These are phyloP conservation scores for Poeciliopsis gracilis DNA, from an alignment of 2,797 vertebrate species.

Conservation along the genomic window DNA sequence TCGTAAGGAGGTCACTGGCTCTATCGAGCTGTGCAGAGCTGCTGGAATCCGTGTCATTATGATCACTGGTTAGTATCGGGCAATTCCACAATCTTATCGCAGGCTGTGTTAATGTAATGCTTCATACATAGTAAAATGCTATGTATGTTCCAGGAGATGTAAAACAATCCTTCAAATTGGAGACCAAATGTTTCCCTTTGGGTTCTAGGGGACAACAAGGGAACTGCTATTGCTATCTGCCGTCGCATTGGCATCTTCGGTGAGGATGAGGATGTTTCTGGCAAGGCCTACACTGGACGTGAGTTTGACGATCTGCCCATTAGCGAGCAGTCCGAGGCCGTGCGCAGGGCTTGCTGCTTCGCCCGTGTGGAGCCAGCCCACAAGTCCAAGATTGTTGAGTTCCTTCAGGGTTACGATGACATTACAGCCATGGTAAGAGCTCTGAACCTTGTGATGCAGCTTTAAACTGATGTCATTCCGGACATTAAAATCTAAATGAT, in stretches of 20 bases:
- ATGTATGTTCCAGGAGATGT: too few relatives aligned
- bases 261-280: slow-evolving; percentile 86
- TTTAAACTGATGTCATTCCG: background rate
- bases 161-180: too few relatives aligned
- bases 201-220: slow-evolving; percentile 88
- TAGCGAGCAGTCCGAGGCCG: slow-evolving; percentile 71
- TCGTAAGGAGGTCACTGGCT: slow-evolving; percentile 89
- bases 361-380: slow-evolving; percentile 92
- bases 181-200: too few relatives aligned
- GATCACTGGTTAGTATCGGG: slow-evolving; percentile 85
- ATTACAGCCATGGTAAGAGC: slow-evolving; percentile 93
- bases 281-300: slow-evolving; percentile 88
- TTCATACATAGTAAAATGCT: too few relatives aligned
- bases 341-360: slow-evolving; percentile 88
- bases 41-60: slow-evolving; percentile 95
- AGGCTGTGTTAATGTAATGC: slow-evolving; percentile 78
- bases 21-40: slow-evolving; percentile 88
- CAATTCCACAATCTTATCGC: slow-evolving; percentile 83
- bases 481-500: background rate
- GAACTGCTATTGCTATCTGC: slow-evolving; percentile 94
- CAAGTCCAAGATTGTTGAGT: slow-evolving; percentile 96
- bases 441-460: background rate
- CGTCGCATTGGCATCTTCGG: slow-evolving; percentile 92
- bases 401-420: slow-evolving; percentile 91
- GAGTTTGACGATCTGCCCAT: slow-evolving; percentile 89